phyloP scores from a whole-genome alignment of 1,140 invertebrate species.

The Sitophilus oryzae region DNA sequence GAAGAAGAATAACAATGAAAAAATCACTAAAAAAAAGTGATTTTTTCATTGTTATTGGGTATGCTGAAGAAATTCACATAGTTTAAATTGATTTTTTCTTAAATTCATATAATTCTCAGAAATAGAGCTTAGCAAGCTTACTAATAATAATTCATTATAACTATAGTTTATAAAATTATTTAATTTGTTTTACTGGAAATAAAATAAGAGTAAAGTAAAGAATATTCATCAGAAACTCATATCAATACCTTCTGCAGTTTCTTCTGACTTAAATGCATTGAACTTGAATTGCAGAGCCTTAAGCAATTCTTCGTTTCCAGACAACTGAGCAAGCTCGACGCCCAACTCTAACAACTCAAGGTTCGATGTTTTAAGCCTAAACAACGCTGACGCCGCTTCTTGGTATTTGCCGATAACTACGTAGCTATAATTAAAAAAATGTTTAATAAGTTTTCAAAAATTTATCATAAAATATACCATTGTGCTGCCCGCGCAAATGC shows the following conservation, averaged over 20 bases:
- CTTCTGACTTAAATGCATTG: slow-evolving; percentile 9
- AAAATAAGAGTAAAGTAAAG: no score
- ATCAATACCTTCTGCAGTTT: background rate
- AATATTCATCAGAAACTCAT: background rate
- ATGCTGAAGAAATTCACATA: no score
- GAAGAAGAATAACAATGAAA: no score
- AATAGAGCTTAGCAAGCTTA: no score
- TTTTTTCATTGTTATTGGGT: no score
- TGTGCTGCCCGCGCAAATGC: slow-evolving; percentile 55
- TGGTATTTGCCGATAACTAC: slow-evolving; percentile 33
- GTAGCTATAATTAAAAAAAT: slow-evolving; percentile 33
- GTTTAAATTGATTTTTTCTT: no score
- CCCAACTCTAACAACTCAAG: slow-evolving; percentile 33
- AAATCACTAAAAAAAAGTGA: no score
- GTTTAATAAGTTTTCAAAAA: background rate
- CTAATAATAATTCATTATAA: no score
- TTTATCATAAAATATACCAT: slow-evolving; percentile 52
- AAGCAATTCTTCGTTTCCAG: slow-evolving; percentile 30
- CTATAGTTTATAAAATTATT: no score
- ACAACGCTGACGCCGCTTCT: slow-evolving; percentile 36
- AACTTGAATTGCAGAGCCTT: slow-evolving; percentile 24
- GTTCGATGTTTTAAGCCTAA: slow-evolving; percentile 31
- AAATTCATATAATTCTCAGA: no score
- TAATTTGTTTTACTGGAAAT: no score
- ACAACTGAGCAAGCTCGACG: slow-evolving; percentile 32